Base-by-base conservation (phyloP, 92 coral and sea anemone genomes). In the Bergia puertoricense region DNA sequence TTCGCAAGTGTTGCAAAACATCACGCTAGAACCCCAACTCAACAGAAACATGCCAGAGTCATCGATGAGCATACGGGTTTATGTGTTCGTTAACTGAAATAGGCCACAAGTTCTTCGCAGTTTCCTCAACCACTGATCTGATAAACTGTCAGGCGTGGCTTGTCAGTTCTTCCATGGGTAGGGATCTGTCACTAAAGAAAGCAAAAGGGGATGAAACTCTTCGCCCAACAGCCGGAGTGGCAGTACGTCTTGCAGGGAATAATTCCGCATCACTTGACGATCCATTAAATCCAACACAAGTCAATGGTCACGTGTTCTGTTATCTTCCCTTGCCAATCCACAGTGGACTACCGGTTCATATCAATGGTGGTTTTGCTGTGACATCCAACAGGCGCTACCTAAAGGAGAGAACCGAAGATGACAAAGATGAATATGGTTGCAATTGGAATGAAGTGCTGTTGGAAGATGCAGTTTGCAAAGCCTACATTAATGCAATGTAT, bases 171-270 rank as follows among this genome's bases (percentile, higher is more conserved):
- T 91, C 92, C 56, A 93, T 96, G 93, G 98, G 97, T 56, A 86
- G 46, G 1, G 94, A 91, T 36, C 39, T n/a, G 7, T 94, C 96
- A 23, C 59, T 93, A 38, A 39, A 86, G 22, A 82, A 91, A 73
- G 86, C 96, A 8, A 81, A 20, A n/a, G 80, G 80, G 20, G 85
- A 93, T 81, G 77, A 85, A 56, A 91, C 93, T 30, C 88, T 96
- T 22, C 59, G 93, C 50, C 95, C 98, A 8, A 65, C 94, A 18
- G 98, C 98, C 22, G 98, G 95, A 20, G 96, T 92, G 20, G 98
- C 96, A 44, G 96, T 94, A 14, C 74, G 86, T 74, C 80, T 94
- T 51, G 57, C 6, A 75, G 89, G 51, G 2, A 74, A 83, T n/a
- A 36, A 0, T 14, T 30, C 37, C 6, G 42, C 36, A 43, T 15